Base-by-base conservation (phyloP, 2,797 vertebrate species). In the Echeneis naucrates region DNA sequence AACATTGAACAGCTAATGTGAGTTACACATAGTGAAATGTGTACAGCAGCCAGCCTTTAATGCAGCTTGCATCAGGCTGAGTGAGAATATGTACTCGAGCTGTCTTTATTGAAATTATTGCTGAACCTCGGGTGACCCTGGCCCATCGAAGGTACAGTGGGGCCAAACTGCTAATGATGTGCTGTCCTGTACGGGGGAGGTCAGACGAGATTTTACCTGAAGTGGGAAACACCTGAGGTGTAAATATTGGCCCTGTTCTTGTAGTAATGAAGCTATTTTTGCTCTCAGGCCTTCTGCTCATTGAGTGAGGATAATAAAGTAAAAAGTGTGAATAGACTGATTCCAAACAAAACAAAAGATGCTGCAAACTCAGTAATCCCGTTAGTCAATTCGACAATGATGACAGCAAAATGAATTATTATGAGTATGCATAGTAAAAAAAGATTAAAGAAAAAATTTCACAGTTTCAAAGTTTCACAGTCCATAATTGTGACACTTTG, bases 21-120 rank as follows among this genome's bases (percentile, higher is more conserved):
- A 60, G 70, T 37, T 57, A 27, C 52, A 53, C 58, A 65, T 27
- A 26, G 40, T 72, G 72, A 81, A 59, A 83, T 77, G 80, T 78
- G 78, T 78, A 26, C 78, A n/a, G n/a, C n/a, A n/a, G n/a, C n/a
- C n/a, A n/a, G n/a, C n/a, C n/a, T 75, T 52, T 67, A 61, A 44
- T 51, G 27, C 5, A 26, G 24, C 35, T 16, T 30, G 44, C 5
- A 2, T 16, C 14, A 10, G 47, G n/a, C 40, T 63, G 35, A 74
- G 38, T 33, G n/a, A 72, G 40, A 53, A 32, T 78, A 32, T 62
- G 74, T 68, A 53, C 77, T 74, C 61, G 70, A 78, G 40, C 56
- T 56, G 32, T 48, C 21, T 70, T 61, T 55, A 48, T n/a, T n/a
- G 19, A 59, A 45, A 76, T 57, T 52, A 61, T 30, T 4, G 24